Base-by-base conservation (phyloP, 1,140 invertebrate species). In the Samia ricini region DNA sequence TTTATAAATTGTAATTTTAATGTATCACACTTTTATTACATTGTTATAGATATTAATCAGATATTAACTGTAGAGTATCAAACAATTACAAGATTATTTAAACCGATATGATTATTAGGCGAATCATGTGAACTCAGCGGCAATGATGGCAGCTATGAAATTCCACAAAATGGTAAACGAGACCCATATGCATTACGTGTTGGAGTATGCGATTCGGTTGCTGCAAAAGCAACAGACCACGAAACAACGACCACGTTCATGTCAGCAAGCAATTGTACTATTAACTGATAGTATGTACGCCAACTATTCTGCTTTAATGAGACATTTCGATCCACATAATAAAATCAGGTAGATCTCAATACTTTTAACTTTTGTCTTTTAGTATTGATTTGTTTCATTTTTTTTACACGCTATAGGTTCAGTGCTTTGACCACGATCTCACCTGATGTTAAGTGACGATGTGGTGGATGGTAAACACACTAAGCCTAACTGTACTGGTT, bases 131-230 rank as follows among this genome's bases (percentile, higher is more conserved):
- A 98, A 98, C 79, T 92, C 97, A 15, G 89, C 95, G 5, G 93
- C 95, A 63, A 90, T 97, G 60, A 96, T 96, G 81, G 92, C 93
- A 8, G 93, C 93, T 1, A 93, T 97, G 71, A 87, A 90, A 12
- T 85, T 93, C 18, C 92, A 95, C 71, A 85, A 92, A n/a, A 95
- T 96, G 2, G 93, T 93, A 49, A 94, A 96, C 59, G 95, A 97
- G 51, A 97, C 98, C 1, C 95, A 97, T 80, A 98, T 98, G 86
- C 94, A 94, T 0, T 81, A 94, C 49, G 97, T 97, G 0, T 89
- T 99, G 2, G 93, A 92, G 1, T 94, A 93, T 63, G 96, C 97
- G 0, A 98, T 99, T 78, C 91, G 94, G 60, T 81, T 97, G 5
- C 90, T 98, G 7, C 70, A 85, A 42, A 60, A 69, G 7, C 77